Evolutionary conservation across 1,140 invertebrate genomes (phyloP).

Genomic region (Melipona quadrifasciata): DNA sequence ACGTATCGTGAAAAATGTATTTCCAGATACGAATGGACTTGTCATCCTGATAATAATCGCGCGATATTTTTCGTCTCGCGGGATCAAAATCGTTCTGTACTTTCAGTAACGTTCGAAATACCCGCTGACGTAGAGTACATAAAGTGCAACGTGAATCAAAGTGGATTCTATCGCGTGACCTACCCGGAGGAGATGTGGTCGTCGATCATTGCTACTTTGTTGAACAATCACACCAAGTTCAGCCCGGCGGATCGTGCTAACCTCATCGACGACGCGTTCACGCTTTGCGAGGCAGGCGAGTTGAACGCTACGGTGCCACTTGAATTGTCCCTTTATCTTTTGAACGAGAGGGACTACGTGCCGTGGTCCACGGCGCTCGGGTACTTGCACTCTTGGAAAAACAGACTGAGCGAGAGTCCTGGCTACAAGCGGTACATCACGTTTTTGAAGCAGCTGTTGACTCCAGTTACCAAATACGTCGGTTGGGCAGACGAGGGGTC

Average conservation of each 20-base stretch:
- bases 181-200: constrained; percentile 92
- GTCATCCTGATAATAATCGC: background rate
- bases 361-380: constrained; percentile 88
- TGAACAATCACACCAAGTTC: constrained; percentile 86
- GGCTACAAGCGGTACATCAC: constrained; percentile 85
- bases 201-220: constrained; percentile 86
- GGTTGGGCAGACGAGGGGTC: constrained; percentile 87
- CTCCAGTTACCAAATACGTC: constrained; percentile 84
- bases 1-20: background rate
- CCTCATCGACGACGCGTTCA: constrained; percentile 90
- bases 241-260: constrained; percentile 88
- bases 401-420: constrained; percentile 85
- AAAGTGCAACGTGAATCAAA: constrained; percentile 93
- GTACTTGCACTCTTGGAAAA: constrained; percentile 87
- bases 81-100: background rate
- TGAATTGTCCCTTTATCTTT: constrained; percentile 86
- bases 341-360: constrained; percentile 88
- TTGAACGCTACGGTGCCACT: constrained; percentile 87
- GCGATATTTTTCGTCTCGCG: background rate
- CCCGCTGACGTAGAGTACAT: constrained; percentile 87
- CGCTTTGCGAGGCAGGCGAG: constrained; percentile 88
- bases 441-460: constrained; percentile 84
- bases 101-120: constrained; percentile 86
- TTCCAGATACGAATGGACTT: constrained; percentile 12
- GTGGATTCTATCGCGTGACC: constrained; percentile 93